phyloP scores from a whole-genome alignment of 2,113 vertebrate genomes.

The Leptobrachium ailaonicum region DNA sequence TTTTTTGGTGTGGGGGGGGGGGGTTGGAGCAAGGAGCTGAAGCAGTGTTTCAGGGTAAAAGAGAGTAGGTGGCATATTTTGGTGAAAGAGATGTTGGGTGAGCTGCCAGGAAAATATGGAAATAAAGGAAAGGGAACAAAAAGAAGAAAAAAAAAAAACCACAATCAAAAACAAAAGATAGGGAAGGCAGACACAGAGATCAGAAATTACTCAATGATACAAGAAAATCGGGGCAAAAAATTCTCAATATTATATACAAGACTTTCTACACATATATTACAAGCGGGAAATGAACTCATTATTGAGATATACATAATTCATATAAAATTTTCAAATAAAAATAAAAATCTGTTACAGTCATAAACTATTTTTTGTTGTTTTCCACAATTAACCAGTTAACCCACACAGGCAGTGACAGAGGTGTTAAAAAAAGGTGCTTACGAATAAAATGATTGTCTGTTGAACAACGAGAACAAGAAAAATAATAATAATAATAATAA shows the following conservation, averaged over 20 bases:
- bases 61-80: too few species aligned
- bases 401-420: conserved; percentile 99
- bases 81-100: too few species aligned
- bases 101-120: too few species aligned
- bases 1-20: too few species aligned
- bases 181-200: too few species aligned
- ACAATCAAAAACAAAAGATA: too few species aligned
- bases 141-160: too few species aligned
- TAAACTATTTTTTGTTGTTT: conserved; percentile 90
- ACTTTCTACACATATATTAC: conserved; percentile 99
- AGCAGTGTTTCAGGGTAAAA: too few species aligned
- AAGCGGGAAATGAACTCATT: conserved; percentile 97
- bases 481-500: conserved; percentile 61
- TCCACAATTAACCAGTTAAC: conserved; percentile 94
- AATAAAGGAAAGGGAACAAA: too few species aligned
- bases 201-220: too few species aligned
- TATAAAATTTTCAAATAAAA: conserved; percentile 99
- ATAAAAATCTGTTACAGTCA: conserved; percentile 99
- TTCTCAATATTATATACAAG: conserved; percentile 95
- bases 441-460: conserved; percentile 99
- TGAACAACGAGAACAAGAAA: conserved; percentile 80
- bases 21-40: too few species aligned
- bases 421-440: conserved; percentile 97
- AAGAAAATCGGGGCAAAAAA: conserved; percentile 55
- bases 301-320: conserved; percentile 99